Evolutionary conservation across 2,888 invertebrate species (phyloP).

Genomic region (Erpobdella octoculata): DNA sequence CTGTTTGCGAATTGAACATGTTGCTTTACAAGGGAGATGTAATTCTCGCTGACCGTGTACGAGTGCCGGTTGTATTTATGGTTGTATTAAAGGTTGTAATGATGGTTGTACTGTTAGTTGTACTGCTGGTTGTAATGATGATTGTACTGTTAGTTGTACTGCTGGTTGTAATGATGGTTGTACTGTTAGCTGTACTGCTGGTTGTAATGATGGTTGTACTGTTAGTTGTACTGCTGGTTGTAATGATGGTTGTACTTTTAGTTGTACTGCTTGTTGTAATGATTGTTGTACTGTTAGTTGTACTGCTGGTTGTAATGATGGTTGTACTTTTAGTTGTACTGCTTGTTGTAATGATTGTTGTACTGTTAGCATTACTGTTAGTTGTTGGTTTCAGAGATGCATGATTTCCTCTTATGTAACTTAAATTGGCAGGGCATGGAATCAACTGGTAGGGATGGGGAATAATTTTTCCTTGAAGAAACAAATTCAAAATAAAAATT

Average conservation of each 20-base stretch:
- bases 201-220: neutral
- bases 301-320: neutral
- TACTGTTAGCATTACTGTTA: no score
- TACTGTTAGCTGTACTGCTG: neutral
- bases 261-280: neutral
- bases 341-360: no score
- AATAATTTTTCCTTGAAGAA: no score
- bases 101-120: neutral
- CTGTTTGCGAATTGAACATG: no score
- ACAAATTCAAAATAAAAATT: no score
- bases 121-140: neutral
- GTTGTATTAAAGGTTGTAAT: neutral
- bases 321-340: no score
- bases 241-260: neutral
- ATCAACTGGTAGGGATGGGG: no score
- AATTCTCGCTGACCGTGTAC: no score
- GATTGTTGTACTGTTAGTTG: neutral
- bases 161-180: neutral
- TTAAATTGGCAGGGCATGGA: no score
- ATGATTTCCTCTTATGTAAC: no score
- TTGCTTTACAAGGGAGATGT: no score
- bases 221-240: neutral
- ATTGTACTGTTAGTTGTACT: neutral
- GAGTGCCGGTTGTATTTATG: neutral
- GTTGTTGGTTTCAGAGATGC: no score